phyloP scores from a whole-genome alignment of 1,140 invertebrate species.

The Nasonia giraulti region DNA sequence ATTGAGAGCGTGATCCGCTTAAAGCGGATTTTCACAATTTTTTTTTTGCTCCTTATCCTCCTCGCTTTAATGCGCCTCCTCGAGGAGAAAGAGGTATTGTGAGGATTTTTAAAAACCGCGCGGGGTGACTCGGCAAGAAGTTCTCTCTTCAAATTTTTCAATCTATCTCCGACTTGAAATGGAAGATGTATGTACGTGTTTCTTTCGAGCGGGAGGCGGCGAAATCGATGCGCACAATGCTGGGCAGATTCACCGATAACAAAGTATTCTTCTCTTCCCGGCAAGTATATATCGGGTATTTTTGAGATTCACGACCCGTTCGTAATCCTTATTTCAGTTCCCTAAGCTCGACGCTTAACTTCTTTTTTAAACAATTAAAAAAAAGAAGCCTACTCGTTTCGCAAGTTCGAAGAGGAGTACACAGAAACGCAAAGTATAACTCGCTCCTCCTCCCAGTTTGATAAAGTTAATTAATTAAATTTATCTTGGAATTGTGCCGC shows the following conservation, averaged over 20 bases:
- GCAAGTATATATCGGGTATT: not conserved
- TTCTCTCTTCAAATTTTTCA: not conserved
- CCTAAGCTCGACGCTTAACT: too few species aligned
- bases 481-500: conserved; percentile 10
- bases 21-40: not conserved
- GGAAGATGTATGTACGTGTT: not conserved
- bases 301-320: not conserved
- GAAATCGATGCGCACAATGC: too few species aligned
- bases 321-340: not conserved
- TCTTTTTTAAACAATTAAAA: too few species aligned
- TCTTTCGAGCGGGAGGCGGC: too few species aligned
- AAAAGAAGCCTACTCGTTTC: too few species aligned
- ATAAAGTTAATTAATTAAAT: conserved; percentile 43
- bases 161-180: not conserved
- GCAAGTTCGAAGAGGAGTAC: not conserved
- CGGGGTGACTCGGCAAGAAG: not conserved
- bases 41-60: not conserved
- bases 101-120: not conserved
- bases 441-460: not conserved
- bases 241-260: not conserved
- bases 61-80: not conserved
- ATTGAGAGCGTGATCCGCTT: conserved; percentile 7
- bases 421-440: not conserved
- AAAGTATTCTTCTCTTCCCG: not conserved
- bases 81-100: not conserved